Base-by-base conservation (phyloP, 92 coral and sea anemone genomes). In the Epizoanthus ramosus region DNA sequence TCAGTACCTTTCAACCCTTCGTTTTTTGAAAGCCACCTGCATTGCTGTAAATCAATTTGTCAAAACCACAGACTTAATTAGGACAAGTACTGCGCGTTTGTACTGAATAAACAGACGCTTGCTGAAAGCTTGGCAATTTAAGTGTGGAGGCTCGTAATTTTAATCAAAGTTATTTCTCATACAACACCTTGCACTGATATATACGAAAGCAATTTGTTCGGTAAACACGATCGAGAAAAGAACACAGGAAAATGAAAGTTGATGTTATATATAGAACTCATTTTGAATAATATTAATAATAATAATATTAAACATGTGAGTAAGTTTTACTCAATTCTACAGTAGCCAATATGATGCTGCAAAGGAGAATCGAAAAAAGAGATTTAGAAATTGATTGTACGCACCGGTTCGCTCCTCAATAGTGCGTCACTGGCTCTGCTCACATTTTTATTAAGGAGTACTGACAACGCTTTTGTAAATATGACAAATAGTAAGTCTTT, bases 111-210 rank as follows among this genome's bases (percentile, higher is more conserved):
- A 77, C 82, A 77, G 13, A 24, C 71, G 53, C 56, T 59, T 77
- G 63, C 82, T 43, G 71, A 77, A 77, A 77, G 59, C 71, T 43
- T 77, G 41, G 37, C 59, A 61, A 61, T 43, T 77, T 57, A 61
- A 39, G 71, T 22, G 69, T 61, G 5, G 68, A 77, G 23, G 47
- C 39, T 61, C 13, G 41, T 17, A 77, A 61, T 60, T 69, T 77
- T 61, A 77, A 77, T 77, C 82, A 77, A 77, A 77, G 82, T 39
- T 63, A 61, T 77, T 77, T 77, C 47, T 77, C 82, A 21, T 61
- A 61, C 41, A 77, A 66, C 82, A 77, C 82, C 82, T 60, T 61
- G 57, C 70, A 77, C 12, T 21, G 63, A 77, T 77, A 54, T 60
- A 39, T 71, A 33, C 15, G 23, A 39, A 77, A 60, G 82, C 71